These are phyloP conservation scores for Drosophila sechellia DNA, from an alignment of 1,140 invertebrate genomes.

Conservation along the genomic window DNA sequence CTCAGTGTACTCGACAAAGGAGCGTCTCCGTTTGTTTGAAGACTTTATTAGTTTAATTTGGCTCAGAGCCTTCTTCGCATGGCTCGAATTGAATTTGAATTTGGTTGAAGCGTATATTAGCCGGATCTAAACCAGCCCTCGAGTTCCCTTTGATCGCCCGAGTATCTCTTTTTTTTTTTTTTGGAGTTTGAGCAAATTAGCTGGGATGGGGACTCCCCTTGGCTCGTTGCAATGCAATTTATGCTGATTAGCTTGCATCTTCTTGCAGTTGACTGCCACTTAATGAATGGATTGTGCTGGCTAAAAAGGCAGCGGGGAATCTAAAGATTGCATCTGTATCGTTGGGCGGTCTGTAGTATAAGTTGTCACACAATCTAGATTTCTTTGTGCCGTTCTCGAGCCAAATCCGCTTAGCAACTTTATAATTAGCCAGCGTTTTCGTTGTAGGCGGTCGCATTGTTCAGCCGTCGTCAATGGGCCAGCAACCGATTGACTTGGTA, in stretches of 20 bases:
- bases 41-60: constrained; percentile 50
- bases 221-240: constrained; percentile 40
- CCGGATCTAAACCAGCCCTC: constrained; percentile 22
- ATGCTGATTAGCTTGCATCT: constrained; percentile 52
- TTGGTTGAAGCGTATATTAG: constrained; percentile 7
- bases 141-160: constrained; percentile 13
- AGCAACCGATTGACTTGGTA: constrained; percentile 20
- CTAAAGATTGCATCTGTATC: constrained; percentile 3
- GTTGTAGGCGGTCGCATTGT: constrained; percentile 45
- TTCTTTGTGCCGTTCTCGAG: constrained; percentile 12
- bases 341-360: not conserved
- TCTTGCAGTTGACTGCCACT: constrained; percentile 28
- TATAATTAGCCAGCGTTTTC: constrained; percentile 62
- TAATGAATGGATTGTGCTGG: constrained; percentile 31
- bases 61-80: constrained; percentile 18
- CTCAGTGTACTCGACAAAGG: not conserved
- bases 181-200: constrained; percentile 22
- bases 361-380: constrained; percentile 14
- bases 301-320: constrained; percentile 1
- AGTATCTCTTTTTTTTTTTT: constrained; percentile 8
- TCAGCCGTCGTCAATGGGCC: constrained; percentile 20
- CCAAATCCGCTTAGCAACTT: constrained; percentile 77
- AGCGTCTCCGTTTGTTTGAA: constrained; percentile 22
- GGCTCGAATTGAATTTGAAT: constrained; percentile 39
- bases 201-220: not conserved